Evolutionary conservation across 1,140 invertebrate species (phyloP).

Genomic region (Battus philenor): DNA sequence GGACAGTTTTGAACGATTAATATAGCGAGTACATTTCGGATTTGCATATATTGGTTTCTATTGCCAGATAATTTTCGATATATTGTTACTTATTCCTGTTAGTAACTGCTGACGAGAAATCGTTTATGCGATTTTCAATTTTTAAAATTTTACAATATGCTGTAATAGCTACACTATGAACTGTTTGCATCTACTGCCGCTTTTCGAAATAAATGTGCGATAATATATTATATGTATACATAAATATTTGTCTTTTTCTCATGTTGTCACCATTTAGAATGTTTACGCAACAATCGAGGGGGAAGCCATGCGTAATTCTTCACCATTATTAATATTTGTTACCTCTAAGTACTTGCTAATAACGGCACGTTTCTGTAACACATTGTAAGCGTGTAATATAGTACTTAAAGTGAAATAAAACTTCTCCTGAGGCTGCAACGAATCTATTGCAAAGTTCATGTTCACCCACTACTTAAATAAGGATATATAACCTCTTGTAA

Average conservation of each 20-base stretch:
- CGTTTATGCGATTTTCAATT: slow-evolving; percentile 1
- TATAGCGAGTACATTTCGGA: slow-evolving; percentile 6
- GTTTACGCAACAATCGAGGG: slow-evolving; percentile 13
- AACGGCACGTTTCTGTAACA: no score
- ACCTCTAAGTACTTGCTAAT: no score
- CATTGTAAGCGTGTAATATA: no score
- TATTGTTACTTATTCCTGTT: slow-evolving; percentile 12
- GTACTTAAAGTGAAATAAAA: no score
- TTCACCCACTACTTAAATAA: no score
- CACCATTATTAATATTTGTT: no score
- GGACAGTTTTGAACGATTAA: slow-evolving; percentile 4
- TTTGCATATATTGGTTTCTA: slow-evolving; percentile 8
- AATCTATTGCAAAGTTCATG: no score
- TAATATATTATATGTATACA: slow-evolving; percentile 22
- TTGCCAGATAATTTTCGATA: slow-evolving; percentile 8
- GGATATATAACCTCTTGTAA: no score
- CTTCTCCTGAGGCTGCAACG: no score
- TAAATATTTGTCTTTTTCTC: slow-evolving; percentile 21
- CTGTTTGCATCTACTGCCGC: slow-evolving; percentile 26
- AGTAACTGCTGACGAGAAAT: slow-evolving; percentile 11
- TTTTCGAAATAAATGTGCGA: slow-evolving; percentile 18
- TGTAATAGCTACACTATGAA: slow-evolving; percentile 8
- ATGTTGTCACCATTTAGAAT: slow-evolving; percentile 31
- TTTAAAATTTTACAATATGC: neutral
- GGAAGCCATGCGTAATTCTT: slow-evolving; percentile 10